phyloP scores from a whole-genome alignment of 2,797 vertebrate species.

The Chloroceryle inda region DNA sequence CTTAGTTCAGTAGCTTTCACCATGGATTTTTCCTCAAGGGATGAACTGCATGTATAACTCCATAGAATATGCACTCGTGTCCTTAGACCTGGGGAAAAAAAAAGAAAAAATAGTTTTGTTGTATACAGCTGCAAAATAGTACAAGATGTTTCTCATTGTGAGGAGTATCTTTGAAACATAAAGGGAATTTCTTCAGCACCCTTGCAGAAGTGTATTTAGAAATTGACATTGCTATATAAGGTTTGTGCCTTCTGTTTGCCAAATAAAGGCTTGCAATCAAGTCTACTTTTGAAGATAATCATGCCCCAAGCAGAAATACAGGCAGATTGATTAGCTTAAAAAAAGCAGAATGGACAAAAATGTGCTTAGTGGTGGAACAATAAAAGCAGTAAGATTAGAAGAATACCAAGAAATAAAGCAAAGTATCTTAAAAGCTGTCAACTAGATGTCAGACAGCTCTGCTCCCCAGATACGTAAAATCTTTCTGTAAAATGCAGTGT shows the following conservation, averaged over 20 bases:
- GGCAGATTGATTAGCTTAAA: not conserved
- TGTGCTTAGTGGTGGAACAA: not conserved
- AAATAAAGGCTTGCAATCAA: not conserved
- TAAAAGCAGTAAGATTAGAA: not conserved
- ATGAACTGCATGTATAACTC: constrained; percentile 52
- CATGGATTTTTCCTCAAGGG: constrained; percentile 64
- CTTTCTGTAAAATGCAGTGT: not conserved
- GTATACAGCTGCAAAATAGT: not conserved
- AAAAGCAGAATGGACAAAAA: not conserved
- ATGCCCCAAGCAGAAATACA: not conserved
- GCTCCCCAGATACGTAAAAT: not conserved
- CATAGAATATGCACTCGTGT: constrained; percentile 41
- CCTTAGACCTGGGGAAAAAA: constrained; percentile 51
- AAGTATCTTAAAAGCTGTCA: not conserved
- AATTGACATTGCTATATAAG: not conserved
- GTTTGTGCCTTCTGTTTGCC: not conserved
- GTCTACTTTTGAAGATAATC: not conserved
- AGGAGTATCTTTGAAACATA: not conserved
- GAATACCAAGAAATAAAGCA: not conserved
- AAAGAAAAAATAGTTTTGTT: not conserved
- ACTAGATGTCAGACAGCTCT: not conserved
- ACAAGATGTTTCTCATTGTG: not conserved
- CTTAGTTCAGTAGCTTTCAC: constrained; percentile 82
- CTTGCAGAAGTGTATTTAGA: not conserved
- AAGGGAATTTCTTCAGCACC: not conserved